These are phyloP conservation scores for Agonopterix subpropinquella DNA, from an alignment of 2,888 invertebrate genomes.

Conservation along the genomic window DNA sequence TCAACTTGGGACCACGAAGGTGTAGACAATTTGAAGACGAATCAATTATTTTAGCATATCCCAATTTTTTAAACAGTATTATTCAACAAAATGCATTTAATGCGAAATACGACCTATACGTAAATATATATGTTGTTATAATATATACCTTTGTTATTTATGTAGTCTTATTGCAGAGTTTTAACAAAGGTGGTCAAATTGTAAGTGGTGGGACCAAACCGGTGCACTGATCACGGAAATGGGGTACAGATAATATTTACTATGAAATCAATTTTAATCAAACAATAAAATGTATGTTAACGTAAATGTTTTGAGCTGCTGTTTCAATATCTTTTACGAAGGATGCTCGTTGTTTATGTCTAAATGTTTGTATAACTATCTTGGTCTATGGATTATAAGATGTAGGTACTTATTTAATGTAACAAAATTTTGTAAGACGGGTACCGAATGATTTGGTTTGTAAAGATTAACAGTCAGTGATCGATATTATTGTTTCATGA, in stretches of 20 bases:
- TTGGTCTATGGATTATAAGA: constrained; percentile 16
- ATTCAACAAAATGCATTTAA: constrained; percentile 50
- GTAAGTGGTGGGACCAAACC: constrained; percentile 62
- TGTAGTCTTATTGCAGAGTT: constrained; percentile 22
- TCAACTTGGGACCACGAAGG: constrained; percentile 29
- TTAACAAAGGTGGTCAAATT: constrained; percentile 15
- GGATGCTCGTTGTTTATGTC: constrained; percentile 26
- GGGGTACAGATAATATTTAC: constrained; percentile 44
- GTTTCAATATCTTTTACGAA: constrained; percentile 46
- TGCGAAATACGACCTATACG: constrained; percentile 59
- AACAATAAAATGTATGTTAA: constrained; percentile 21
- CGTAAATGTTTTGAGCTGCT: constrained; percentile 20
- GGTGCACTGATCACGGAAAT: constrained; percentile 53
- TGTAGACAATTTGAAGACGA: constrained; percentile 17
- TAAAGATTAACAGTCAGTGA: no score
- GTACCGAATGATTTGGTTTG: no score
- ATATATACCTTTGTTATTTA: constrained; percentile 34
- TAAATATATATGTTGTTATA: constrained; percentile 29
- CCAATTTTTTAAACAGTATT: constrained; percentile 44
- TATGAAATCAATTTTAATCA: constrained; percentile 24
- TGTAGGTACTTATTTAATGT: constrained; percentile 12
- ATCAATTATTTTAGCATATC: constrained; percentile 69
- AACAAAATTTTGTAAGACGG: no score
- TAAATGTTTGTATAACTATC: constrained; percentile 3
- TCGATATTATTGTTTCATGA: no score